A percentile compares a stretch with the other conserved stretches of the same genome.
phyloP scores from a whole-genome alignment of 2,113 vertebrate species.

The Elephas maximus region DNA sequence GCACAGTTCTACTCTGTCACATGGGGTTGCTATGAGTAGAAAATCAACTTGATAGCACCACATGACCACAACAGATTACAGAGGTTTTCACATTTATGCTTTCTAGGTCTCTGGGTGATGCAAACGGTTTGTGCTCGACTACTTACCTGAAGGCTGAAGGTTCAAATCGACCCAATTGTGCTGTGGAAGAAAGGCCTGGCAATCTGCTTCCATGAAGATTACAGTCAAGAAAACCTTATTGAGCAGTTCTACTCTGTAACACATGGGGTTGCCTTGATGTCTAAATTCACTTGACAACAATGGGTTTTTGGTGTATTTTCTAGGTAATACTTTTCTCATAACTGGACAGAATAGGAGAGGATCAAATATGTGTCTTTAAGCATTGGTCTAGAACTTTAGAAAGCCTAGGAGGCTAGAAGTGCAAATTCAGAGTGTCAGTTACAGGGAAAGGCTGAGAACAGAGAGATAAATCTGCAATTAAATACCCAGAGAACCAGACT shows the following conservation, averaged over 20 bases:
- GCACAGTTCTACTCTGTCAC: no score
- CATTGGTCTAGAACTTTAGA: neutral
- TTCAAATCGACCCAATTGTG: neutral
- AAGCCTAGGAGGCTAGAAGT: neutral
- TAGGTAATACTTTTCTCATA: neutral
- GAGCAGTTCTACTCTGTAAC: neutral
- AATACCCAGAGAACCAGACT: neutral
- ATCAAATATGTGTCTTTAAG: neutral
- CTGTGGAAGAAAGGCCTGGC: neutral
- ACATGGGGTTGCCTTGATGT: neutral
- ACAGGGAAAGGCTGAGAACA: neutral
- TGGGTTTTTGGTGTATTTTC: neutral
- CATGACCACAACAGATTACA: no score
- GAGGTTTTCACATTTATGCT: neutral
- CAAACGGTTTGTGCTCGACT: no score
- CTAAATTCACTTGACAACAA: neutral
- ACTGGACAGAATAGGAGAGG: neutral
- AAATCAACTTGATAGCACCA: no score
- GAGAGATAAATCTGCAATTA: conserved; percentile 23
- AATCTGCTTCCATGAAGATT: neutral
- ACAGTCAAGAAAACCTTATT: neutral
- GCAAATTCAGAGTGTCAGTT: no score
- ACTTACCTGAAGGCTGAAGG: no score
- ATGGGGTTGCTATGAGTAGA: no score
- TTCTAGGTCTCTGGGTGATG: neutral